Evolutionary conservation across 2,797 vertebrate genomes (phyloP), one percentile per base, ranked within the genome.

Genomic region (Poecilia gillii): DNA sequence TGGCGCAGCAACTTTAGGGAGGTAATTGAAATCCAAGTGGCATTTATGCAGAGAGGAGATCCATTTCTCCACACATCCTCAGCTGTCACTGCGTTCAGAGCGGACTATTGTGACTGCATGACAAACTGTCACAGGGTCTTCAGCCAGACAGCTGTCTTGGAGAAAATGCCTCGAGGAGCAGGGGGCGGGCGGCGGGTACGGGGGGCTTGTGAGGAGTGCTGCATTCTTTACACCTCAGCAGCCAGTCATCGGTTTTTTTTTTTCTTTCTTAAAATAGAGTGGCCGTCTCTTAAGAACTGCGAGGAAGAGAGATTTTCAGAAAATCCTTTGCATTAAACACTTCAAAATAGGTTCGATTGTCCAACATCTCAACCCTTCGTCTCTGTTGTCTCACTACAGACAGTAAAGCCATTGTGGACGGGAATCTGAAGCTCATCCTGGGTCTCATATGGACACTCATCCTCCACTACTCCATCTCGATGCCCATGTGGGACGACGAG

Each of bases 401-500:
- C 90, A 98, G 97, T 93, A 98, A 99, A 90, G 98, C 98, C 76
- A 99, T 99, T 1, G 98, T 99, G 84, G 98, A 99, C 36, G 98
- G 98, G 70, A 98, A 98, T 93, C 95, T 99, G 89, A 99, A 99
- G 95, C 96, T 99, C 88, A 99, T 99, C 87, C 95, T 99, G 88
- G 98, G 98, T 72, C 92, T 99, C 73, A 96, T 99, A 90, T 99
- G 98, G 98, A 99, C 98, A 0, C 96, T 99, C 79, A 99, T 99
- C 92, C 96, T 99, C n/a, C 98, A 99, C 92, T 99, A 99, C 79
- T 99, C 98, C 87, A 99, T 99, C 91, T 99, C 98, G 57, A 99
- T 99, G 97, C 98, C 98, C 73, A 97, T 98, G 97, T 99, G 98
- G 98, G 98, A 99, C 0, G 98, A 99, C 0, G 98, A 99, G 87